These are phyloP conservation scores for Aspiorhynchus laticeps DNA, from an alignment of 2,113 vertebrate species.

Conservation along the genomic window DNA sequence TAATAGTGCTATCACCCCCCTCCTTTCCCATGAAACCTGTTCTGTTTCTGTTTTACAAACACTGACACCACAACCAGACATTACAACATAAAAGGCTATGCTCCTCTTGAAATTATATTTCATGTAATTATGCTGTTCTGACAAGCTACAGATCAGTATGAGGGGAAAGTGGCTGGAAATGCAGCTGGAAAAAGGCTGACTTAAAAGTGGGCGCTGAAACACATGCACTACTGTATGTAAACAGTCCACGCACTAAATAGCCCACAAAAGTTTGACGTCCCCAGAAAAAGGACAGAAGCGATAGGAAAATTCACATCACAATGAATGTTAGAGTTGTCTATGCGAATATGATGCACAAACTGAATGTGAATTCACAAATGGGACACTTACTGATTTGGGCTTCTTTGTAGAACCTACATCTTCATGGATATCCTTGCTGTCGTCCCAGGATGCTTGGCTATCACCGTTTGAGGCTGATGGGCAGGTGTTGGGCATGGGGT, in stretches of 20 bases:
- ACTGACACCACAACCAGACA: background rate
- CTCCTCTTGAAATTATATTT: background rate
- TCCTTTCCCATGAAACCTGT: background rate
- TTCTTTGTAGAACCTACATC: constrained; percentile 63
- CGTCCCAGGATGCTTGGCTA: constrained; percentile 71
- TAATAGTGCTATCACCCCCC: constrained; percentile 16
- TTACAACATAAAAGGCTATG: constrained; percentile 28
- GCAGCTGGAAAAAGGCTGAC: background rate
- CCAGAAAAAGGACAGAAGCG: background rate
- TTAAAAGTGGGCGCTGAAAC: constrained; percentile 16
- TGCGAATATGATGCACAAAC: background rate
- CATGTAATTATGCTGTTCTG: background rate
- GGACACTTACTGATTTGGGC: constrained; percentile 71
- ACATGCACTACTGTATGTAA: constrained; percentile 46
- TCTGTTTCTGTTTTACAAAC: constrained; percentile 44
- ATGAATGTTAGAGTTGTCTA: background rate
- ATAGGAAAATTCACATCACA: background rate
- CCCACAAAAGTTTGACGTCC: background rate
- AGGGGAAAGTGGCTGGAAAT: background rate
- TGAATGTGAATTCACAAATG: constrained; percentile 2
- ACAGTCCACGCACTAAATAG: constrained; percentile 29
- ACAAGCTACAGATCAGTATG: background rate
- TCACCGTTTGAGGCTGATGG: constrained; percentile 70
- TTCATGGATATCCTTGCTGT: constrained; percentile 63
- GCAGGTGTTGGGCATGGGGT: constrained; percentile 61